phyloP scores from a whole-genome alignment of 2,888 invertebrate genomes.

The Strigamia maritima region DNA sequence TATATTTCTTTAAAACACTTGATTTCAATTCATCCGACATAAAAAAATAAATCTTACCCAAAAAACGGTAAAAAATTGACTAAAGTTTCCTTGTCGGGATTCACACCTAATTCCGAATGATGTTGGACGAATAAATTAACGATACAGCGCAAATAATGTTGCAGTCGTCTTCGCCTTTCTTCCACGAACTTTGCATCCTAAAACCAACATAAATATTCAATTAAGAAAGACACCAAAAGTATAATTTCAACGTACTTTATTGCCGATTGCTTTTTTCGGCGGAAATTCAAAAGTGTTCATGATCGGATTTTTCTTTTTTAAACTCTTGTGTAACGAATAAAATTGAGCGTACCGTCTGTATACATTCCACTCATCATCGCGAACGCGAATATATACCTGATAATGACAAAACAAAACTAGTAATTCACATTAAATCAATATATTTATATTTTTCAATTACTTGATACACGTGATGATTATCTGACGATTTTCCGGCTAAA shows the following conservation, averaged over 20 bases:
- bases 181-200: slow-evolving; percentile 68
- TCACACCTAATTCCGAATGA: slow-evolving; percentile 71
- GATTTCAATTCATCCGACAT: not conserved
- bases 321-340: slow-evolving; percentile 74
- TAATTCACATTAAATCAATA: not conserved
- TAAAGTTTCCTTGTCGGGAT: slow-evolving; percentile 72
- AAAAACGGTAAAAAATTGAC: slow-evolving; percentile 82
- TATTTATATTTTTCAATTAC: slow-evolving; percentile 54
- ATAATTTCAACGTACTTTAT: slow-evolving; percentile 63
- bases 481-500: slow-evolving; percentile 67
- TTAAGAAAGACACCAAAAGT: not conserved
- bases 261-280: slow-evolving; percentile 89
- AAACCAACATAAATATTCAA: not conserved
- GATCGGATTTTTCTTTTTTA: slow-evolving; percentile 76
- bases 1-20: no score
- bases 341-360: slow-evolving; percentile 92
- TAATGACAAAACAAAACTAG: slow-evolving; percentile 1
- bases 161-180: slow-evolving; percentile 75
- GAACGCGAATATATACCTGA: slow-evolving; percentile 74
- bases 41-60: slow-evolving; percentile 44
- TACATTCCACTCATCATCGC: slow-evolving; percentile 92
- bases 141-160: slow-evolving; percentile 75
- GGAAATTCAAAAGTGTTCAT: slow-evolving; percentile 84
- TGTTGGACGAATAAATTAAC: slow-evolving; percentile 66
- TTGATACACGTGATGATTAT: slow-evolving; percentile 86